phyloP scores from a whole-genome alignment of 2,113 vertebrate species.

The Ciconia maguari region DNA sequence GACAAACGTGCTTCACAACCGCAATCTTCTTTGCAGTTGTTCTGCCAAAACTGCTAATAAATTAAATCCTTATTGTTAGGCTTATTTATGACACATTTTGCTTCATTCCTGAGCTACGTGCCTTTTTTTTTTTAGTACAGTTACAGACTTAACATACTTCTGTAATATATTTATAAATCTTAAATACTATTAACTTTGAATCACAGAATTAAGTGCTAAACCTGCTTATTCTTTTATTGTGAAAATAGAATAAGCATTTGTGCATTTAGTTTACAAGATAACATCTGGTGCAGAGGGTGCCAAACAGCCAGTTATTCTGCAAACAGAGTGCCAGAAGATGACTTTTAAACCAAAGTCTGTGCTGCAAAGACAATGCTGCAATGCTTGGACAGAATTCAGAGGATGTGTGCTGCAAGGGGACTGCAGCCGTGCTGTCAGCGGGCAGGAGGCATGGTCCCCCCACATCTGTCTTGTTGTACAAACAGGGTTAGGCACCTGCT shows the following conservation, averaged over 20 bases:
- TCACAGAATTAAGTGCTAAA: constrained; percentile 27
- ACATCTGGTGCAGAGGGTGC: constrained; percentile 16
- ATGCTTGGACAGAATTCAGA: constrained; percentile 19
- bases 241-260: not conserved
- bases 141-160: not conserved
- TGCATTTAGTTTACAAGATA: constrained; percentile 30
- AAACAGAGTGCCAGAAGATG: not conserved
- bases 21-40: not conserved
- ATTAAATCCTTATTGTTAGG: constrained; percentile 34
- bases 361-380: constrained; percentile 7
- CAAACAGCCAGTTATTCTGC: constrained; percentile 12
- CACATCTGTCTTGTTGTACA: not conserved
- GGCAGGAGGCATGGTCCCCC: not conserved
- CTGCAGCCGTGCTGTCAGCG: accelerated
- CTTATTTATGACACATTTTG: constrained; percentile 7
- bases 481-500: not conserved
- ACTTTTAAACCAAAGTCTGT: constrained; percentile 10
- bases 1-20: not conserved
- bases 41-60: constrained; percentile 50
- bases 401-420: not conserved
- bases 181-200: not conserved
- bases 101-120: not conserved
- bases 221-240: constrained; percentile 7
- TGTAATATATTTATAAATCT: constrained; percentile 34
- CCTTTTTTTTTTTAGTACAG: not conserved